These are phyloP conservation scores for Psilopogon haemacephalus DNA, from an alignment of 2,113 vertebrate genomes.

Conservation along the genomic window DNA sequence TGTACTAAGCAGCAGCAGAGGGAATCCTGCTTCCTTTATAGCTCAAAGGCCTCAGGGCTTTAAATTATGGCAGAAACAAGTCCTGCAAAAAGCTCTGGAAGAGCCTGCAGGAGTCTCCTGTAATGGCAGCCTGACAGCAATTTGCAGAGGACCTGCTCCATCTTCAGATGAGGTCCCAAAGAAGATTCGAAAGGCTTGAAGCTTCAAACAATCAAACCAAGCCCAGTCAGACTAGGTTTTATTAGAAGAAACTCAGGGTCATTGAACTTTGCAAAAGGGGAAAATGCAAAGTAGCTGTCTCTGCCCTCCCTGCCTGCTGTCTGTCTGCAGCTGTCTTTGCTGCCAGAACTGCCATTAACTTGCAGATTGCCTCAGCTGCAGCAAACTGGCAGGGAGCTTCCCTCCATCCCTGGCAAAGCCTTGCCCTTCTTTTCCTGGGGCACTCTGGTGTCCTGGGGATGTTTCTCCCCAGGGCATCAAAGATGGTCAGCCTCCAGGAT, in stretches of 20 bases:
- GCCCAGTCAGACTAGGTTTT: not conserved
- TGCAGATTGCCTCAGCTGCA: not conserved
- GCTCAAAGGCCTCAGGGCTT: not conserved
- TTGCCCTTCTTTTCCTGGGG: not conserved
- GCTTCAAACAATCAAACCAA: not conserved
- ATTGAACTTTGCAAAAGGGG: not conserved
- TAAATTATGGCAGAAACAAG: not conserved
- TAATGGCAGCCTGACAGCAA: not conserved
- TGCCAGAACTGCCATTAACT: not conserved
- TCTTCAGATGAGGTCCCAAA: not conserved
- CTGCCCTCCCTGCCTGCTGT: not conserved
- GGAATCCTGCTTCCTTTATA: not conserved
- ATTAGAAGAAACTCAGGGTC: not conserved
- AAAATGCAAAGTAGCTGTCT: not conserved
- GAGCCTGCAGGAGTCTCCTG: not conserved
- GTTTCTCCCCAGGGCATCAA: not conserved
- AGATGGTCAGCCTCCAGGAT: fast-evolving
- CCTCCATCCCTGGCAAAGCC: not conserved
- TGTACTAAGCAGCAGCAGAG: not conserved
- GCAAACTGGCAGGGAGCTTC: not conserved
- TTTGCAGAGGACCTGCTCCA: not conserved
- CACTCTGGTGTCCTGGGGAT: not conserved
- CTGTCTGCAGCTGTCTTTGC: not conserved
- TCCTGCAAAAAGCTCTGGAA: not conserved
- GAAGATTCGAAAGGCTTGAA: not conserved